Evolutionary conservation across 2,797 vertebrate species (phyloP).

Genomic region (Malurus splendens): DNA sequence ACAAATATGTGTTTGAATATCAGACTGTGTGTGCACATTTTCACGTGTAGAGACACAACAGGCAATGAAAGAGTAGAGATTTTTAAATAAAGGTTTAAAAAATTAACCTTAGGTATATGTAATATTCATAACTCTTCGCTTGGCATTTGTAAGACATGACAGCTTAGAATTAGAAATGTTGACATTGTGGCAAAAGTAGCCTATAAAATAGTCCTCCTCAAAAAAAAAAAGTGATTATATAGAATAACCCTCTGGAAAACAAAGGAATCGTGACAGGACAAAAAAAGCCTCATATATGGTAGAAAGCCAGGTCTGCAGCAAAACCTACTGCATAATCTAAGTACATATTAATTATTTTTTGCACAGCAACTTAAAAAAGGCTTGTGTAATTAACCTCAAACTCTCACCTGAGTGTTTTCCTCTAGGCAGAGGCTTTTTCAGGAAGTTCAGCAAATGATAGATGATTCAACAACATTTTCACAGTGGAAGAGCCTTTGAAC

Average conservation of each 20-base stretch:
- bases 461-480: neutral
- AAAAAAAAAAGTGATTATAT: neutral
- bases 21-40: accelerated
- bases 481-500: conserved; percentile 4
- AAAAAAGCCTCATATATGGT: neutral
- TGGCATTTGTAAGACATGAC: neutral
- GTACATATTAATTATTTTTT: conserved; percentile 11
- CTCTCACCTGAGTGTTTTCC: neutral
- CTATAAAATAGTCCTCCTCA: neutral
- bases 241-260: neutral
- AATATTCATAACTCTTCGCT: neutral
- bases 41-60: neutral
- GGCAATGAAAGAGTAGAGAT: neutral
- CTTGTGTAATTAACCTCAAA: conserved; percentile 32
- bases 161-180: neutral
- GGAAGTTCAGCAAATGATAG: conserved; percentile 5
- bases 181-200: neutral
- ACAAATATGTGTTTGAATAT: neutral
- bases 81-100: neutral
- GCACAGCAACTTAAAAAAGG: neutral
- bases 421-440: conserved; percentile 3
- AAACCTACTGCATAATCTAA: neutral
- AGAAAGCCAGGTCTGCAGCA: neutral
- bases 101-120: neutral
- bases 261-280: neutral